phyloP scores from a whole-genome alignment of 2,888 invertebrate genomes.

The Andrena fulva region DNA sequence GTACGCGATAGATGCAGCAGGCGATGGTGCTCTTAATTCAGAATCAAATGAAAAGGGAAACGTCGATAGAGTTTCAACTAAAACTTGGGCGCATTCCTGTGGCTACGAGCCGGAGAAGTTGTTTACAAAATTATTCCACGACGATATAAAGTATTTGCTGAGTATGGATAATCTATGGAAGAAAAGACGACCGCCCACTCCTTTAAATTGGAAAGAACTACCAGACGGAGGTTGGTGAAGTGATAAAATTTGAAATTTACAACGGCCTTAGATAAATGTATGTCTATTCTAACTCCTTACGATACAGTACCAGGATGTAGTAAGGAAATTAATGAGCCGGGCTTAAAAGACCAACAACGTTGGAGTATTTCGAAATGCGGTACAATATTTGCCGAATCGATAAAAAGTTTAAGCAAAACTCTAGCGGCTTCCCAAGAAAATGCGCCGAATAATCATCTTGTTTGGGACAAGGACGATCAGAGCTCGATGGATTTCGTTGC shows the following conservation, averaged over 20 bases:
- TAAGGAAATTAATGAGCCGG: conserved; percentile 85
- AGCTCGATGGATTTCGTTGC: conserved; percentile 98
- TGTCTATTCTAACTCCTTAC: conserved; percentile 13
- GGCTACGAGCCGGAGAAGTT: conserved; percentile 94
- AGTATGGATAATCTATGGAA: conserved; percentile 99
- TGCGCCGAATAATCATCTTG: conserved; percentile 89
- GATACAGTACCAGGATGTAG: conserved; percentile 85
- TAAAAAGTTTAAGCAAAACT: conserved; percentile 88
- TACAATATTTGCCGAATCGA: conserved; percentile 89
- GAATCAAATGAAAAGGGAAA: conserved; percentile 86
- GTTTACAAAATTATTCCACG: conserved; percentile 96
- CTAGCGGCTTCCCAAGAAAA: conserved; percentile 85
- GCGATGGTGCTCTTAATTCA: conserved; percentile 86
- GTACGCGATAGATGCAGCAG: conserved; percentile 85
- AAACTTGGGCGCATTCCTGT: conserved; percentile 94
- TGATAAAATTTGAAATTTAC: neutral
- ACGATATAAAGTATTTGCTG: conserved; percentile 97
- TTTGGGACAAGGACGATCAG: conserved; percentile 99
- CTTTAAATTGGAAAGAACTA: conserved; percentile 89
- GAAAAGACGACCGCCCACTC: conserved; percentile 93
- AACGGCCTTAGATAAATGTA: neutral
- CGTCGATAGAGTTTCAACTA: conserved; percentile 88
- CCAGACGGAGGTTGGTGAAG: conserved; percentile 84
- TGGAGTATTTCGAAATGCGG: conserved; percentile 93
- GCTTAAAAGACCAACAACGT: conserved; percentile 90